Conservation (phyloP, 1,140 invertebrate species). For the Macrobrachium rosenbergii region DNA sequence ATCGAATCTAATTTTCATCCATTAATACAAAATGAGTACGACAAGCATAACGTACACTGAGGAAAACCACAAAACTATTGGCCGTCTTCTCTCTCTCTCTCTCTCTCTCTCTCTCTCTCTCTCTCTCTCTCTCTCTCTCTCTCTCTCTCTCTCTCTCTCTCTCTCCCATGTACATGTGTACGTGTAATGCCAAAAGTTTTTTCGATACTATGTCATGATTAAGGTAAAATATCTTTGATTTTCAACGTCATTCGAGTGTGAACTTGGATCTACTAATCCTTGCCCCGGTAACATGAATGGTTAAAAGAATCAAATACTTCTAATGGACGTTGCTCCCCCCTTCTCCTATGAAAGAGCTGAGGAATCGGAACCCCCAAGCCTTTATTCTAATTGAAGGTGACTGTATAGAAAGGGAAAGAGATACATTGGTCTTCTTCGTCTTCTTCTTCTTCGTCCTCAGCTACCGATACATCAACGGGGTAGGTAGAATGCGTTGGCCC, state of each 20-base stretch:
- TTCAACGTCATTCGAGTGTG: conserved; percentile 5
- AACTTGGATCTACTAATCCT: conserved; percentile 14
- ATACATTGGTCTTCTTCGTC: conserved; percentile 53
- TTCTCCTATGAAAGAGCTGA: conserved; percentile 55
- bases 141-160: too few relatives aligned
- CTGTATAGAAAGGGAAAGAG: conserved; percentile 36
- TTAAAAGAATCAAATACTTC: conserved; percentile 63
- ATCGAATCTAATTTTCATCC: too few relatives aligned
- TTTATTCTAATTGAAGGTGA: conserved; percentile 64
- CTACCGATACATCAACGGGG: conserved; percentile 42
- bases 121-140: too few relatives aligned
- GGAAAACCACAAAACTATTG: too few relatives aligned
- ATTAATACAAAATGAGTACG: too few relatives aligned
- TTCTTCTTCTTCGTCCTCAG: too few relatives aligned
- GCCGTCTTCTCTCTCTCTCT: too few relatives aligned
- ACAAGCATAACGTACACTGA: too few relatives aligned
- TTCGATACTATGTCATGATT: not conserved
- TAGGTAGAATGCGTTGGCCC: conserved; percentile 21
- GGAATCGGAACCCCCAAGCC: conserved; percentile 56
- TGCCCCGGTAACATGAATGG: conserved; percentile 36
- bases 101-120: too few relatives aligned
- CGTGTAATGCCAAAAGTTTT: not conserved
- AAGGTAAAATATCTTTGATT: conserved; percentile 6
- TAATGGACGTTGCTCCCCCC: conserved; percentile 57
- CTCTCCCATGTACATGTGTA: not conserved